Percentiles rank a stretch among this genome's conserved stretches.
Evolutionary conservation across 2,888 invertebrate species (phyloP).

Genomic region (Emmelina monodactyla): DNA sequence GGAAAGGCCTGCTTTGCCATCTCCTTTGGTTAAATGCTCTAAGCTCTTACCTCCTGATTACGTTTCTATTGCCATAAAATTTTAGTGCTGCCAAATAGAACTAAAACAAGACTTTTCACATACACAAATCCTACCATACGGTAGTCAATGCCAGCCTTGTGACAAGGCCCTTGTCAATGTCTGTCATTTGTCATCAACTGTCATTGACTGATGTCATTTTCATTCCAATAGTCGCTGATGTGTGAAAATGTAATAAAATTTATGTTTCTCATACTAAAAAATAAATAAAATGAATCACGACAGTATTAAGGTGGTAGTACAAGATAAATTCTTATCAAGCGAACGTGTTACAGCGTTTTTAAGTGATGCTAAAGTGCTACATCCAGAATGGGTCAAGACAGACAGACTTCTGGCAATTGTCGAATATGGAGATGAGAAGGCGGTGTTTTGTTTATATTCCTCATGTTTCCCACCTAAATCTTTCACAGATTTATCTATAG

Average conservation of each 20-base stretch:
- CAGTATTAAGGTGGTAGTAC: constrained; percentile 52
- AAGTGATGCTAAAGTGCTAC: constrained; percentile 53
- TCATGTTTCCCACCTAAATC: constrained; percentile 73
- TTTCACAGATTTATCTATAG: constrained; percentile 80
- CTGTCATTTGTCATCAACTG: too few relatives aligned
- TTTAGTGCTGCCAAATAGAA: too few relatives aligned
- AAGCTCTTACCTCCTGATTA: too few relatives aligned
- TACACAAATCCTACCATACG: too few relatives aligned
- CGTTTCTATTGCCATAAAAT: too few relatives aligned
- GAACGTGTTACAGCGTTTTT: constrained; percentile 54
- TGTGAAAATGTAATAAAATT: too few relatives aligned
- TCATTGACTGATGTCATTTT: neutral
- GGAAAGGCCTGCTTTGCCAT: too few relatives aligned
- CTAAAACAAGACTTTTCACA: too few relatives aligned
- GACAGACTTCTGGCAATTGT: constrained; percentile 55
- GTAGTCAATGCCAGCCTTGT: too few relatives aligned
- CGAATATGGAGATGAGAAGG: constrained; percentile 59
- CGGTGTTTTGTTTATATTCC: constrained; percentile 56
- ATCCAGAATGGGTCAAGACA: constrained; percentile 53
- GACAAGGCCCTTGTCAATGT: neutral
- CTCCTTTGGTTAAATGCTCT: too few relatives aligned
- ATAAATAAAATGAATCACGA: constrained; percentile 46
- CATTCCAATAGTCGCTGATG: neutral
- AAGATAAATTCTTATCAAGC: constrained; percentile 57
- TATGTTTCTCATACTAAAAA: constrained; percentile 3